Evolutionary conservation across 2,797 vertebrate species (phyloP), one percentile per base, ranked within the genome.

Genomic region (Peromyscus attwateri): DNA sequence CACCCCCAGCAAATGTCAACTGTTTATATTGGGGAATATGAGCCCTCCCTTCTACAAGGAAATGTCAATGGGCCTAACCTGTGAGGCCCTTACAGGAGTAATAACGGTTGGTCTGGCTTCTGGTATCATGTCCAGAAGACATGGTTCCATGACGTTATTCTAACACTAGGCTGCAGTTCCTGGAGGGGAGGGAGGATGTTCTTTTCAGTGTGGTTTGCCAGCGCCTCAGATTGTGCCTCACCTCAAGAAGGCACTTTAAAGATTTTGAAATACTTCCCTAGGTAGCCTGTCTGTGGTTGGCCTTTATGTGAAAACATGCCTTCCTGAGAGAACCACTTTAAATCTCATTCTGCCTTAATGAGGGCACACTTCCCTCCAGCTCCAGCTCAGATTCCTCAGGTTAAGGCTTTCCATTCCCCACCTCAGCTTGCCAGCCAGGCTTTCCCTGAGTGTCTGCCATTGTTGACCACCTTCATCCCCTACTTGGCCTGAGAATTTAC

Each of bases 211-310:
- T 21, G 37, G 40, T 87, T 94, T 12, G 73, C 49, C n/a, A 79
- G 55, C 3, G 46, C 60, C 84, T 79, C 92, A 37, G 19, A 70
- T 43, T 71, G 43, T 88, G 49, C 75, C 60, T 73, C 73, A 77
- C 29, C 91, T 82, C 75, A 85, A 82, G 19, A 29, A 70, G 40
- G 57, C 14, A 37, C 70, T 93, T 92, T 64, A 2, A 79, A 87
- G 13, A 52, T 46, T 94, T 87, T 55, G 12, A 89, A 97, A 66
- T 79, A 60, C 19, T 27, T 92, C 12, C 57, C 70, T 62, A 57
- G 68, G 70, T 64, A 90, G 76, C 16, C 77, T 83, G 6, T 60
- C 11, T 91, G 37, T 49, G 82, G 25, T 70, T 89, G 89, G 87
- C 77, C 13, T 43, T 64, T 60, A 71, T 76, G 83, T 14, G 79